Base-by-base conservation (phyloP, 2,888 invertebrate species). In the Drosophila borealis region DNA sequence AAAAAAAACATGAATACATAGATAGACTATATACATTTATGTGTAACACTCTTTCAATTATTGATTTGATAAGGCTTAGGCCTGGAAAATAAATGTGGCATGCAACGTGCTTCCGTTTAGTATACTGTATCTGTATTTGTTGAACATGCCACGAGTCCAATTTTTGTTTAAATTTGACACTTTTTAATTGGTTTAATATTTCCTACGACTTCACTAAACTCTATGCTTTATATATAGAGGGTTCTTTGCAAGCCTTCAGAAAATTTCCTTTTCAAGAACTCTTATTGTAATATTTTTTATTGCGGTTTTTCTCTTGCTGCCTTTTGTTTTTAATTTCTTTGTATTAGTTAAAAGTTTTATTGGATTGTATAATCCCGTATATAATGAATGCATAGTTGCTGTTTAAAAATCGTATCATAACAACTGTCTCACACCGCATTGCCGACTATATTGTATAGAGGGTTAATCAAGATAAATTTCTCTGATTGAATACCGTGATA, bases 11-110 rank as follows among this genome's bases (percentile, higher is more conserved):
- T 54, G 37, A 51, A 63, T 65, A 56, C 51, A 57, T 62, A 42
- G 54, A 78, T 54, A 64, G 51, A 62, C 59, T 78, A 78, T 69
- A 69, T 78, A 79, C 70, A 77, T 51, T 57, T 41, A 54, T 59
- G 39, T 68, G 53, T 64, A 74, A 75, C 78, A 74, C 39, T 74
- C 39, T 34, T 39, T 61, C 11, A 14, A n/a, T 51, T 59, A 48
- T 59, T 67, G 53, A 48, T 74, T 70, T 45, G 37, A 59, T 53
- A 59, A 49, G 83, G 65, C 82, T 65, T 68, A 80, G 53, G 68
- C 76, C 77, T 39, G 56, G 50, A 76, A 80, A 81, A 67, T 53
- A 56, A 56, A 48, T 50, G 54, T 46, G 50, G 57, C 68, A 41
- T 66, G 48, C 66, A 62, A 55, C 39, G 53, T 48, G 41, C 45